phyloP scores from a whole-genome alignment of 2,888 invertebrate species.

The Xanthia icteritia region DNA sequence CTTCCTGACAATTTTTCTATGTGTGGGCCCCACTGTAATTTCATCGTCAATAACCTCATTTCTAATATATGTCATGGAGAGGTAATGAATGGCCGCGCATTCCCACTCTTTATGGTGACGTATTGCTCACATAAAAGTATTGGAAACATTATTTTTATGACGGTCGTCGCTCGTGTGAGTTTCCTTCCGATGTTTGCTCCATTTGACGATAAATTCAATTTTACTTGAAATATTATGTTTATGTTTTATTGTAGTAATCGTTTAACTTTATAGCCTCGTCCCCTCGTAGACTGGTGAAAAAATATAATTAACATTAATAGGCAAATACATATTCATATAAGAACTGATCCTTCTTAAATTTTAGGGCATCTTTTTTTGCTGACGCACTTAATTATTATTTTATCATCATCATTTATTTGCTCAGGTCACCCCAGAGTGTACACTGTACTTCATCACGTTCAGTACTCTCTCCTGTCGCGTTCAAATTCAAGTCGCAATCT shows the following conservation, averaged over 20 bases:
- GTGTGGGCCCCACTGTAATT: too few species aligned
- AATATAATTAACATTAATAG: background rate
- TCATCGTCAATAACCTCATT: constrained; percentile 1
- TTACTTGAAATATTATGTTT: constrained; percentile 12
- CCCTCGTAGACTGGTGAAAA: background rate
- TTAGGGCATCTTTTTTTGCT: background rate
- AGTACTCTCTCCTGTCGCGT: too few species aligned
- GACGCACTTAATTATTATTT: background rate
- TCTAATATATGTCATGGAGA: background rate
- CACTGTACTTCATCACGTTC: background rate
- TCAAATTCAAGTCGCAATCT: background rate
- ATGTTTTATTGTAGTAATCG: constrained; percentile 3
- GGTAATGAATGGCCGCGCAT: background rate
- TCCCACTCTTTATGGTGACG: constrained; percentile 20
- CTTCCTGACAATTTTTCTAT: too few species aligned
- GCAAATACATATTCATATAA: background rate
- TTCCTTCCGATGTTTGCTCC: constrained; percentile 45
- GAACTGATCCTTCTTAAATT: background rate
- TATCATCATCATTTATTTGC: too few species aligned
- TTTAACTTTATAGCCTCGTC: constrained; percentile 16
- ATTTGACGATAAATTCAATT: constrained; percentile 37
- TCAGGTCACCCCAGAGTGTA: background rate
- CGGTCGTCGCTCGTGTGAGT: constrained; percentile 21
- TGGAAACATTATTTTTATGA: constrained; percentile 45
- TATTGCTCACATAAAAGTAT: constrained; percentile 40